Evolutionary conservation across 2,113 vertebrate species (phyloP).

Genomic region (Megaleporinus macrocephalus): DNA sequence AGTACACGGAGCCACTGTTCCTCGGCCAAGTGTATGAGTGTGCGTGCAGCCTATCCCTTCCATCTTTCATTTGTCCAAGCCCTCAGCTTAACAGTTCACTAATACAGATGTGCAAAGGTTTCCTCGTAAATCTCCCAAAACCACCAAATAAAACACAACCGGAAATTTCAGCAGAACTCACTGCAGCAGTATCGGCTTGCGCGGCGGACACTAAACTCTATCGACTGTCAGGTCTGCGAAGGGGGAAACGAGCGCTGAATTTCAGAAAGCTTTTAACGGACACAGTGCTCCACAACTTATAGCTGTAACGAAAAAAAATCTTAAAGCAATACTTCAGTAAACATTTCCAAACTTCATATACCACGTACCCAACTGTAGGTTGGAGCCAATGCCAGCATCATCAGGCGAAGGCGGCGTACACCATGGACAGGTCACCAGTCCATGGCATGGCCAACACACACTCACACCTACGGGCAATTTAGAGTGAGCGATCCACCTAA

Average conservation of each 20-base stretch:
- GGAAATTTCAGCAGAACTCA: slow-evolving; percentile 38
- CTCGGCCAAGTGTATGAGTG: slow-evolving; percentile 36
- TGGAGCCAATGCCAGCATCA: too few relatives aligned
- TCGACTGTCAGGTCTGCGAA: slow-evolving; percentile 11
- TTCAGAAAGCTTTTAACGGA: not conserved
- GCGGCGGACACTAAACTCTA: slow-evolving; percentile 10
- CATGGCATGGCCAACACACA: too few relatives aligned
- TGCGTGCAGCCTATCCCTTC: slow-evolving; percentile 13
- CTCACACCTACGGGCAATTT: too few relatives aligned
- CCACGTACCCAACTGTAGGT: too few relatives aligned
- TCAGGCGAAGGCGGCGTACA: too few relatives aligned
- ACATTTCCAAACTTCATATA: too few relatives aligned
- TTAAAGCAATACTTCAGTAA: too few relatives aligned
- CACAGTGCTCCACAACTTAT: not conserved
- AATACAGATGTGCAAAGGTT: slow-evolving; percentile 54
- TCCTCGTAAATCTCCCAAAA: slow-evolving; percentile 42
- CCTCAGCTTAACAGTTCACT: slow-evolving; percentile 45
- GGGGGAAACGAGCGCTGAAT: too few relatives aligned
- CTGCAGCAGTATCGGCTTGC: slow-evolving; percentile 39
- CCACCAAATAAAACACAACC: slow-evolving; percentile 43
- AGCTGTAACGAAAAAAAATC: too few relatives aligned
- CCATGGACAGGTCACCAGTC: too few relatives aligned
- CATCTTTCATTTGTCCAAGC: slow-evolving; percentile 37
- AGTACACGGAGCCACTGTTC: slow-evolving; percentile 44
- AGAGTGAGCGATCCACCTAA: too few relatives aligned